Evolutionary conservation across 2,888 invertebrate species (phyloP).

Genomic region (Griposia aprilina): DNA sequence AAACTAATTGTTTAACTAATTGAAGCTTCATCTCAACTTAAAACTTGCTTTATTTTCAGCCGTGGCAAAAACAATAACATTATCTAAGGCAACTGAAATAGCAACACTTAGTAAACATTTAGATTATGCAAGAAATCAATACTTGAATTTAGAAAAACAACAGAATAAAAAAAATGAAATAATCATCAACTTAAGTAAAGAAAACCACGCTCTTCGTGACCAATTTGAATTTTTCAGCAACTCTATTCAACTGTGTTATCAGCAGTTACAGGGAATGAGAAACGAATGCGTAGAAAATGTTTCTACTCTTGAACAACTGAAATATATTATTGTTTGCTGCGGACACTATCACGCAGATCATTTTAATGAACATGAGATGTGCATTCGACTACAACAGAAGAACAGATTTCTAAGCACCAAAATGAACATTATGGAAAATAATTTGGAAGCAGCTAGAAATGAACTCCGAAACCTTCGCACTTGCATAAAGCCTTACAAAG

Average conservation of each 20-base stretch:
- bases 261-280: slow-evolving; percentile 74
- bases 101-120: slow-evolving; percentile 70
- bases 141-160: slow-evolving; percentile 68
- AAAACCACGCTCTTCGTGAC: slow-evolving; percentile 71
- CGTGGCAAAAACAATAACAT: slow-evolving; percentile 74
- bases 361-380: slow-evolving; percentile 72
- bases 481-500: slow-evolving; percentile 64
- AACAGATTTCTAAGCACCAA: slow-evolving; percentile 78
- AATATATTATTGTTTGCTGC: slow-evolving; percentile 76
- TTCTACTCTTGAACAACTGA: slow-evolving; percentile 72
- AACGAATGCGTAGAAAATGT: slow-evolving; percentile 66
- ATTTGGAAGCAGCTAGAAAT: slow-evolving; percentile 68
- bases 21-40: neutral
- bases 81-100: slow-evolving; percentile 75
- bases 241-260: slow-evolving; percentile 77
- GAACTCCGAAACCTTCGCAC: slow-evolving; percentile 71
- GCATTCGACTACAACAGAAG: slow-evolving; percentile 73
- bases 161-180: slow-evolving; percentile 65
- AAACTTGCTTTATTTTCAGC: slow-evolving; percentile 67
- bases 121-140: slow-evolving; percentile 70
- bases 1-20: neutral
- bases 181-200: slow-evolving; percentile 67
- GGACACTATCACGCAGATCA: slow-evolving; percentile 78
- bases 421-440: slow-evolving; percentile 74
- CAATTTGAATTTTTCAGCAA: slow-evolving; percentile 71